phyloP scores from a whole-genome alignment of 2,888 invertebrate genomes.

The Tinea trinotella region DNA sequence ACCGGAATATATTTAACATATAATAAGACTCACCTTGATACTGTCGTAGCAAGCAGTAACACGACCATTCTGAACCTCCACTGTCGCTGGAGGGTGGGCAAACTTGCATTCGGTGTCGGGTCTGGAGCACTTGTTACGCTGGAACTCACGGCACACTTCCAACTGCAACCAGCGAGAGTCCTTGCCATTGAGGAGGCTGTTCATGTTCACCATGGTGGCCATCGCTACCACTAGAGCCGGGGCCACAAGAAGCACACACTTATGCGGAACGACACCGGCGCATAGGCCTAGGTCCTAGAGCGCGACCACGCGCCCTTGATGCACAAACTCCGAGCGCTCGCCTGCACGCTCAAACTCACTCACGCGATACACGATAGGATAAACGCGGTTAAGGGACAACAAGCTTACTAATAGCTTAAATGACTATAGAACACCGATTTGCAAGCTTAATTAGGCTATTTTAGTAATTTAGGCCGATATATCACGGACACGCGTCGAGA shows the following conservation, averaged over 20 bases:
- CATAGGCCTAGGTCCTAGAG: constrained; percentile 61
- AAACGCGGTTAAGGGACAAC: constrained; percentile 36
- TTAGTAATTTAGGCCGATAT: constrained; percentile 30
- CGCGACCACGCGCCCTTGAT: constrained; percentile 56
- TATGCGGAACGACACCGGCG: constrained; percentile 64
- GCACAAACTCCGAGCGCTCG: constrained; percentile 10
- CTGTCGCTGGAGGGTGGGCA: constrained; percentile 99
- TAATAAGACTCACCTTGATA: constrained; percentile 91
- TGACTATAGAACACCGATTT: constrained; percentile 67
- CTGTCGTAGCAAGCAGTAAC: constrained; percentile 99
- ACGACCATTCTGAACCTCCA: constrained; percentile 99
- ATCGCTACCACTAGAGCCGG: constrained; percentile 59
- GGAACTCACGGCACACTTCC: constrained; percentile 99
- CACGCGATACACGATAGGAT: constrained; percentile 49
- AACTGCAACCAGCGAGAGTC: constrained; percentile 99
- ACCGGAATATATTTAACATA: constrained; percentile 28
- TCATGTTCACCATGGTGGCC: constrained; percentile 96
- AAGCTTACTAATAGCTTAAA: background rate
- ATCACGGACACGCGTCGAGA: constrained; percentile 71
- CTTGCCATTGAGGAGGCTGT: constrained; percentile 97
- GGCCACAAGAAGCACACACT: constrained; percentile 49
- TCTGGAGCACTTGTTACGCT: constrained; percentile 99
- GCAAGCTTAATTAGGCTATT: constrained; percentile 67
- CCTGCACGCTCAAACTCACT: constrained; percentile 48
- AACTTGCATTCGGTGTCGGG: constrained; percentile 99